phyloP scores from a whole-genome alignment of 2,797 vertebrate species.

The Pseudopleuronectes americanus region DNA sequence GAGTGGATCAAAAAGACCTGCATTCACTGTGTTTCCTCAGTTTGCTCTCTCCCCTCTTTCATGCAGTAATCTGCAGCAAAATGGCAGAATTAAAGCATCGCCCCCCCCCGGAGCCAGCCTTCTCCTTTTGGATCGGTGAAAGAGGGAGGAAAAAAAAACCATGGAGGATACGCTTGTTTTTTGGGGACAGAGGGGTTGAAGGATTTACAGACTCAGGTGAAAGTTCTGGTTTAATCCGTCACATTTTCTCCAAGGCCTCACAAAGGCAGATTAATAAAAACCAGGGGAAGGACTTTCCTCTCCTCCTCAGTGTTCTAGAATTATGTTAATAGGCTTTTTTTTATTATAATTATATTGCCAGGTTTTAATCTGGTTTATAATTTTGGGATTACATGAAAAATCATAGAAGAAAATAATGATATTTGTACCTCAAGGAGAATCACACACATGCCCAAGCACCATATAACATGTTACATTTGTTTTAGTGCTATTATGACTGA shows the following conservation, averaged over 20 bases:
- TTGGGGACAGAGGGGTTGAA: conserved; percentile 25
- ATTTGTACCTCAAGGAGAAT: not conserved
- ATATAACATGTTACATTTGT: not conserved
- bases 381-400: not conserved
- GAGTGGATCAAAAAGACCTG: conserved; percentile 73
- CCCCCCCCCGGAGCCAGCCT: conserved; percentile 51
- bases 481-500: conserved; percentile 14
- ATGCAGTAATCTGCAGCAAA: conserved; percentile 72
- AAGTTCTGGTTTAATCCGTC: conserved; percentile 41
- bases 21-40: conserved; percentile 55
- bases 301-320: not conserved
- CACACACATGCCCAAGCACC: not conserved
- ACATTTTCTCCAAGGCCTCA: conserved; percentile 1
- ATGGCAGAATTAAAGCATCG: conserved; percentile 65
- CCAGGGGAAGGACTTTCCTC: not conserved
- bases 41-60: conserved; percentile 61
- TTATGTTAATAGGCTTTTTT: not conserved
- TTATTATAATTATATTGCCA: too few relatives aligned
- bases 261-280: conserved; percentile 12
- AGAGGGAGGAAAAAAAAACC: conserved; percentile 35
- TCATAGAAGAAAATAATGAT: not conserved
- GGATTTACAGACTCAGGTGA: conserved; percentile 54
- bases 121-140: conserved; percentile 53
- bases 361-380: not conserved
- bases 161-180: conserved; percentile 54